Base-by-base conservation (phyloP, 2,888 invertebrate species). In the Adela reaumurella region DNA sequence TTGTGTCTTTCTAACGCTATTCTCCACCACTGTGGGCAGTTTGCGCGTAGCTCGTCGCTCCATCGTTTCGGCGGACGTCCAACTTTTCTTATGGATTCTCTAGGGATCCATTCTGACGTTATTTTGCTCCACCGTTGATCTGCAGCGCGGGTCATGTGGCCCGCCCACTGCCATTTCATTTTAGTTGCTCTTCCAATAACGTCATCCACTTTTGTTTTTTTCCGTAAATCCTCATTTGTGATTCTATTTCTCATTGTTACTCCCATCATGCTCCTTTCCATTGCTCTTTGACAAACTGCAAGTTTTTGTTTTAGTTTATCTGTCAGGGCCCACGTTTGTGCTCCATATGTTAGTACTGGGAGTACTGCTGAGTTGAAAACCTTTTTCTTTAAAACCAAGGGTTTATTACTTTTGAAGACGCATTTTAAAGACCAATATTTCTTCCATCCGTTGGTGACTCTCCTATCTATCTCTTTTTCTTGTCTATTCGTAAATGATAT, bases 391-490 rank as follows among this genome's bases (percentile, higher is more conserved):
- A 43, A 14, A 8, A 2, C 2, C 24, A 47, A 28, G 17, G 19
- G 20, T 10, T 47, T 17, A 10, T 29, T 48, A 6, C 29, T 24
- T 29, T 44, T 48, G 29, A 48, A 16, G 10, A 48, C 16, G 44
- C 44, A 44, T 29, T 48, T 48, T 19, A 48, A 19, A 14, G 49
- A 3, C 45, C 45, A 49, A 35, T 44, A 49, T 42, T 46, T 49
- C 17, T 19, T 45, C 45, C 45, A 49, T 14, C 46, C 46, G 16
- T 16, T 46, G 2, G 46, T 46, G 18, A 46, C 29, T 43, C 49
- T 42, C 46, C 20, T 49, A n/a, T 49, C 19, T 4, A 49, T 45
- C 42, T 49, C 49, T 29, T 49, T 49, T 5, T 24, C 4, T 1
- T n/a, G 46, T 46, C 43, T 46, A 43, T 49, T 43, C 6, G 29